Evolutionary conservation across 2,113 vertebrate genomes (phyloP), one percentile per base, ranked within the genome.

Genomic region (Anarrhichthys ocellatus): DNA sequence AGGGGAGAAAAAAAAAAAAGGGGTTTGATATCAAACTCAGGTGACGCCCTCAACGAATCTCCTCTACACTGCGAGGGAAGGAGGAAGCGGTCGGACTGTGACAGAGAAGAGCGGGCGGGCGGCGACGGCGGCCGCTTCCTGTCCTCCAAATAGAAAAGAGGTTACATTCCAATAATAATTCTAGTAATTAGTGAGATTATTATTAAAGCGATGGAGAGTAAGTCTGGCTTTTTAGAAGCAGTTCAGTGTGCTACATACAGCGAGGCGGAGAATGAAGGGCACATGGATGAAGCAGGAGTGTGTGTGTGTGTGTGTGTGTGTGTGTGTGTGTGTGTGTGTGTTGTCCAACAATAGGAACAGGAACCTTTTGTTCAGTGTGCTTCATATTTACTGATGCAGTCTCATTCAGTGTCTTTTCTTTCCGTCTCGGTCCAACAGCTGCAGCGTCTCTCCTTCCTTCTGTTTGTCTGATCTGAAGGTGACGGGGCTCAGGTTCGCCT

Each of bases 151-250:
- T 94, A 93, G 93, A 95, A 94, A 95, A 88, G 92, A 94, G 94
- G 94, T 94, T 94, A 94, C 89, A 90, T 90, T 94, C 93, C 91
- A 91, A 92, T 94, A 94, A 95, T 94, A 93, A 92, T 89, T 92
- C 82, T 69, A 85, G 89, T 94, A 94, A 95, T 95, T 94, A 95
- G 93, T 91, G 82, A 87, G 89, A 86, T 88, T 87, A 88, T 92
- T 90, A 91, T 86, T 85, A 87, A 83, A 85, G 85, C 71, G 70
- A 54, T 80, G 75, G 78, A 52, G 75, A 79, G 65, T 80, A 76
- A 61, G 87, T 84, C 77, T 83, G 80, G 79, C 65, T 89, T 92
- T 88, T 81, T 70, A 82, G 86, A 87, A 92, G 85, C 87, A 84
- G 89, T 89, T 92, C 90, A 81, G 81, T 93, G 93, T 93, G 92